A percentile compares a stretch with the other conserved stretches of the same genome.
phyloP scores from a whole-genome alignment of 2,888 invertebrate genomes.

The Monochamus alternatus region DNA sequence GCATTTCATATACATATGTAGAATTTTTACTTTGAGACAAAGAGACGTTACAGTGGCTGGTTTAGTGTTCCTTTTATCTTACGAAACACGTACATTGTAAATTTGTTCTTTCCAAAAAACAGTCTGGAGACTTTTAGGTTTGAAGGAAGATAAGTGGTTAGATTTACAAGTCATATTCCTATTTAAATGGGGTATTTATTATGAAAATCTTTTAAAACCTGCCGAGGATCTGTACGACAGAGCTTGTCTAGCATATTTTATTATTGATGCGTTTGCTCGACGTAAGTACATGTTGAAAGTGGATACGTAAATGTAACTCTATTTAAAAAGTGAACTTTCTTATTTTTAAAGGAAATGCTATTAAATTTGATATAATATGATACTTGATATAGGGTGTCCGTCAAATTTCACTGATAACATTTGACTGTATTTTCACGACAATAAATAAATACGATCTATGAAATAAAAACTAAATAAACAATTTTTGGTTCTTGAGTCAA shows the following conservation, averaged over 20 bases:
- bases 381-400: too few relatives aligned
- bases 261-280: not conserved
- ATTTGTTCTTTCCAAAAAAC: conserved; percentile 38
- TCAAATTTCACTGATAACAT: too few relatives aligned
- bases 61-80: conserved; percentile 42
- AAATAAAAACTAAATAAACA: too few relatives aligned
- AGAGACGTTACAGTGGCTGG: conserved; percentile 1
- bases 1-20: not conserved
- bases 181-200: conserved; percentile 48
- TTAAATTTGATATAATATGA: too few relatives aligned
- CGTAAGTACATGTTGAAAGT: too few relatives aligned
- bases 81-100: conserved; percentile 48
- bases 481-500: too few relatives aligned
- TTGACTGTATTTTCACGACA: too few relatives aligned
- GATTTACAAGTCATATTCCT: conserved; percentile 52
- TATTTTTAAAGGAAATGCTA: too few relatives aligned
- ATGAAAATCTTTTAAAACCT: conserved; percentile 44
- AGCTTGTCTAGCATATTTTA: conserved; percentile 7
- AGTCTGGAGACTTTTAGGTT: conserved; percentile 42
- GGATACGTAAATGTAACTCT: too few relatives aligned
- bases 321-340: too few relatives aligned
- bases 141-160: conserved; percentile 51
- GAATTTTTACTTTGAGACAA: conserved; percentile 8
- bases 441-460: too few relatives aligned
- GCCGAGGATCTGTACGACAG: conserved; percentile 27